Evolutionary conservation across 2,888 invertebrate species (phyloP).

Genomic region (Microchrysa polita): DNA sequence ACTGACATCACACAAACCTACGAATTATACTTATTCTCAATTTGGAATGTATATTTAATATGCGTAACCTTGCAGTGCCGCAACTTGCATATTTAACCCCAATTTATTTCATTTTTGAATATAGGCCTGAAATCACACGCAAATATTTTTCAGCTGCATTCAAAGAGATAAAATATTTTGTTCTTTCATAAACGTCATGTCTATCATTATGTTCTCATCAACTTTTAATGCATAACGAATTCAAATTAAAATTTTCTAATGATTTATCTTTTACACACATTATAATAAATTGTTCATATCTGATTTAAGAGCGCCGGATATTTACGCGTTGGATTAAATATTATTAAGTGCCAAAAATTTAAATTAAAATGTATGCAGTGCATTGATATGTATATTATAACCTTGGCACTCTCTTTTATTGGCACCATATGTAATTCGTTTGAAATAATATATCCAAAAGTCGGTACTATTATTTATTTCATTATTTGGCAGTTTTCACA

Average conservation of each 20-base stretch:
- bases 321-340: slow-evolving; percentile 1
- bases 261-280: slow-evolving; percentile 6
- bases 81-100: no score
- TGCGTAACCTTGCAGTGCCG: no score
- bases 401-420: slow-evolving; percentile 6
- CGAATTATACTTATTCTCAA: no score
- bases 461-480: no score
- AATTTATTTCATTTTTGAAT: no score
- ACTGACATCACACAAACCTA: no score
- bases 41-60: no score
- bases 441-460: background rate
- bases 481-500: no score
- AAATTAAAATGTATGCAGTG: slow-evolving; percentile 35
- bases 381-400: slow-evolving; percentile 11
- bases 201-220: slow-evolving; percentile 10
- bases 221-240: background rate
- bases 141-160: no score
- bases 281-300: background rate
- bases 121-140: no score
- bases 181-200: slow-evolving; percentile 9
- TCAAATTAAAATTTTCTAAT: slow-evolving; percentile 8
- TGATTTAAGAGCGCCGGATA: slow-evolving; percentile 5
- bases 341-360: slow-evolving; percentile 2
- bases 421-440: slow-evolving; percentile 7
- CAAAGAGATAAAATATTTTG: no score